A percentile compares a stretch with the other conserved stretches of the same genome.
Conservation (phyloP, 2,888 invertebrate genomes). For the Polylopha cassiicola region DNA sequence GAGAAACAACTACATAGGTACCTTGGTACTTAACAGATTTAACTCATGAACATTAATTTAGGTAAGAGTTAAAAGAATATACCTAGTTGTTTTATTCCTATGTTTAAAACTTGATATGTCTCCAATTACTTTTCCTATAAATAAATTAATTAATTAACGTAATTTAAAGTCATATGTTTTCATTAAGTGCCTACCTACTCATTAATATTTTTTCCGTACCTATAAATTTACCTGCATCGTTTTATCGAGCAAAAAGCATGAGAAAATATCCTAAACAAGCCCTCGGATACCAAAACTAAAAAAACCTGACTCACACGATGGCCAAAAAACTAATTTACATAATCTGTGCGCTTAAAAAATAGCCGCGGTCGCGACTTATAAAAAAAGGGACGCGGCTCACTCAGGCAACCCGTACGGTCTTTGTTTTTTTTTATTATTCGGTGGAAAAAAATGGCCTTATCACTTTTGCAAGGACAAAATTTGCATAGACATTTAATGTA, state of each 20-base stretch:
- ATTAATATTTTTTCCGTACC: too few relatives aligned
- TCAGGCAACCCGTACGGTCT: conserved; percentile 31
- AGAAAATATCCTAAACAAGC: conserved; percentile 32
- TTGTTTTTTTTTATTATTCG: conserved; percentile 33
- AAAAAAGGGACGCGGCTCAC: conserved; percentile 59
- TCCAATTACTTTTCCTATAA: too few relatives aligned
- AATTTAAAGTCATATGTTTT: too few relatives aligned
- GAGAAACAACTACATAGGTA: neutral
- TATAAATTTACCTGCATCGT: too few relatives aligned
- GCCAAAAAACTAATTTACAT: conserved; percentile 72
- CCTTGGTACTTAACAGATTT: conserved; percentile 5
- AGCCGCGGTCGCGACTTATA: conserved; percentile 58
- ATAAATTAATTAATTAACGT: too few relatives aligned
- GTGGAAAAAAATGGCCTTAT: neutral
- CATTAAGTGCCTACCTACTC: too few relatives aligned
- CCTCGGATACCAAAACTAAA: conserved; percentile 37
- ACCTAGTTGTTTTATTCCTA: too few relatives aligned
- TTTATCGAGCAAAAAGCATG: conserved; percentile 33
- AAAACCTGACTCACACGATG: conserved; percentile 48
- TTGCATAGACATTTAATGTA: conserved; percentile 20
- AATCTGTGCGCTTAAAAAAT: conserved; percentile 63
- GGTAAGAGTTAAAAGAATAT: conserved; percentile 6
- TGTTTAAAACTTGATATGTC: too few relatives aligned
- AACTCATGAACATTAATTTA: conserved; percentile 12
- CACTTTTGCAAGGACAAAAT: conserved; percentile 19